Base-by-base conservation (phyloP, 1,140 invertebrate genomes). In the Vollenhovia emeryi region DNA sequence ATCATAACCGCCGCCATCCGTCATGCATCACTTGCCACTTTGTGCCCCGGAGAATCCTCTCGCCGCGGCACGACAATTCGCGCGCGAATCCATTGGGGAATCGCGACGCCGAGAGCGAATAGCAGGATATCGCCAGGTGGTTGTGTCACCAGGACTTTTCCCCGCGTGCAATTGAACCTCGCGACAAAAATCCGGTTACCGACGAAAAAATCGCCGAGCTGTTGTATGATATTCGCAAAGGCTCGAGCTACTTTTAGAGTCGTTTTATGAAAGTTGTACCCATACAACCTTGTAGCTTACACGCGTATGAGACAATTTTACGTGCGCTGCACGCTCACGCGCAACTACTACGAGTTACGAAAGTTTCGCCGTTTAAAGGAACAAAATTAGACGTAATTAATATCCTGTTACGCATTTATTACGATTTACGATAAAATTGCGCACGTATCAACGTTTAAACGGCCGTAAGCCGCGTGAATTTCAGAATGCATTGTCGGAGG, bases 11-110 rank as follows among this genome's bases (percentile, higher is more conserved):
- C 89, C 87, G 84, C 88, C 89, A 88, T 80, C 82, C 89, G 90
- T 92, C 89, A 90, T 91, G 91, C 91, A 92, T 91, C 90, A 91
- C 89, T 91, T 88, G 87, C 78, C 86, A 90, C 91, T 92, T 92
- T 91, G 90, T 92, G 89, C 85, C 83, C 82, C 66, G 66, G 79
- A 80, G 84, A 82, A 71, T 79, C 87, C 88, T 76, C 50, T 79
- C 60, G 87, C 69, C 80, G 60, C 83, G 78, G 66, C 66, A 82
- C 78, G 78, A 82, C 78, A 82, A 82, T 82, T n/a, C 78, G 78
- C 64, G 64, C 78, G 78, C 78, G 78, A 57, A 71, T 71, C 50
- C 36, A 6, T 50, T 15, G 66, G 18, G 45, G 78, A 71, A 43
- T 52, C 50, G n/a, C n/a, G 48, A 55, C 62, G 36, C 50, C 68